Base-by-base conservation (phyloP, 1,140 invertebrate species). In the Lepeophtheirus salmonis region DNA sequence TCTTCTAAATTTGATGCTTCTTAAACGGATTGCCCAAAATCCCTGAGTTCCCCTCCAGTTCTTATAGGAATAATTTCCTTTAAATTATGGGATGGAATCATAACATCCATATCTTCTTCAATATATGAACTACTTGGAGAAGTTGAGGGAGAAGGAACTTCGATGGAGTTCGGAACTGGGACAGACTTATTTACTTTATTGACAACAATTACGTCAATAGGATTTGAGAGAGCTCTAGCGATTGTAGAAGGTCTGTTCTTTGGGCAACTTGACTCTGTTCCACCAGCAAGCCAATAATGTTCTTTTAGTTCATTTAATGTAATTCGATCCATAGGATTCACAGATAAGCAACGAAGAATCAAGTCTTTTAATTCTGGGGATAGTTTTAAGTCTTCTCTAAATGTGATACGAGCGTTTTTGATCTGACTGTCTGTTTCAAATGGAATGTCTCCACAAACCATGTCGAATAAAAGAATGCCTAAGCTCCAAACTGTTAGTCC, bases 401-500 rank as follows among this genome's bases (percentile, higher is more conserved):
- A 67, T 60, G 80, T 80, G 64, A 82, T 76, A 30, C 79, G 74
- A 66, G 54, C 65, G 49, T 70, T 70, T 12, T 78, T 65, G 63
- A 82, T 83, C 67, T 82, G 78, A 51, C 79, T 74, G 67, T 82
- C 80, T 61, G 74, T 70, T 67, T 82, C 78, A 68, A 81, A 82
- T 17, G 81, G 80, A 67, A 83, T 80, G 67, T 83, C 79, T 12
- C 80, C 80, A 67, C 77, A 80, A 6, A 83, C 77, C 77, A 83
- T 78, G 66, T 82, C 80, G 67, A 75, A 83, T 2, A 83, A 71
- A 0, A 82, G 72, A 62, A 82, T 78, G 25, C 80, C 80, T 26
- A 82, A 68, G 0, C 80, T 82, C 80, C 80, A 82, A 0, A 83
- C 78, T 4, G 80, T 78, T 14, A 79, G 78, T 23, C 76, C 70